Conservation (phyloP, 2,888 invertebrate species). For the Nymphalis c-album region DNA sequence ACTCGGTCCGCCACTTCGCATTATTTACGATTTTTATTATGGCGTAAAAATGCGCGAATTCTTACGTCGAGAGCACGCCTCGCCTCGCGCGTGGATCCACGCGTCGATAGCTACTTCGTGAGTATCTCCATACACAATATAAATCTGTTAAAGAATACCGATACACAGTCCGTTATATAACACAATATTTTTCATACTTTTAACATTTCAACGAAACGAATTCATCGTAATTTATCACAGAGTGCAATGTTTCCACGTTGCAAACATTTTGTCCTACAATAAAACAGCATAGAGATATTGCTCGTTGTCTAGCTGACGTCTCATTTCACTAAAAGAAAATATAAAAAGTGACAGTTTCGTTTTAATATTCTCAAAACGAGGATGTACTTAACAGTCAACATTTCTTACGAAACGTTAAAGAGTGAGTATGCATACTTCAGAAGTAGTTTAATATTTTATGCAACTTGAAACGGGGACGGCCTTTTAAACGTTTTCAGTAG, state of each 20-base stretch:
- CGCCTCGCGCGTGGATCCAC: conserved; percentile 73
- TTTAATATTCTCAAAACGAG: background rate
- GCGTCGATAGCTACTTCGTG: conserved; percentile 73
- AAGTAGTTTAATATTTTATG: conserved; percentile 28
- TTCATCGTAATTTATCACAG: background rate
- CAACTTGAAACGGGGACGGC: conserved; percentile 43
- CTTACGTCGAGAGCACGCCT: conserved; percentile 65
- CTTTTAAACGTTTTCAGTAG: conserved; percentile 52
- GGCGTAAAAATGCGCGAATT: conserved; percentile 76
- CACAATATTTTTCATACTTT: conserved; percentile 10
- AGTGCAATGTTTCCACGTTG: background rate
- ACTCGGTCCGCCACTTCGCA: conserved; percentile 62
- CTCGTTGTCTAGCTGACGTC: background rate
- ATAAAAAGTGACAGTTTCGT: background rate
- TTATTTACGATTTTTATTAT: conserved; percentile 78
- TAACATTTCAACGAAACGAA: background rate
- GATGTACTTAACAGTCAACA: background rate
- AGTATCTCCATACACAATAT: conserved; percentile 54
- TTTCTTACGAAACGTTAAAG: conserved; percentile 1
- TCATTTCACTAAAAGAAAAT: conserved; percentile 1
- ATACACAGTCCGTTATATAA: conserved; percentile 28
- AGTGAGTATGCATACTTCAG: conserved; percentile 14
- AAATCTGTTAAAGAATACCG: conserved; percentile 43
- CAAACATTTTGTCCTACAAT: background rate
- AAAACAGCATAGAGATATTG: background rate